Evolutionary conservation across 2,113 vertebrate genomes (phyloP).

Genomic region (Aegotheles bennettii): DNA sequence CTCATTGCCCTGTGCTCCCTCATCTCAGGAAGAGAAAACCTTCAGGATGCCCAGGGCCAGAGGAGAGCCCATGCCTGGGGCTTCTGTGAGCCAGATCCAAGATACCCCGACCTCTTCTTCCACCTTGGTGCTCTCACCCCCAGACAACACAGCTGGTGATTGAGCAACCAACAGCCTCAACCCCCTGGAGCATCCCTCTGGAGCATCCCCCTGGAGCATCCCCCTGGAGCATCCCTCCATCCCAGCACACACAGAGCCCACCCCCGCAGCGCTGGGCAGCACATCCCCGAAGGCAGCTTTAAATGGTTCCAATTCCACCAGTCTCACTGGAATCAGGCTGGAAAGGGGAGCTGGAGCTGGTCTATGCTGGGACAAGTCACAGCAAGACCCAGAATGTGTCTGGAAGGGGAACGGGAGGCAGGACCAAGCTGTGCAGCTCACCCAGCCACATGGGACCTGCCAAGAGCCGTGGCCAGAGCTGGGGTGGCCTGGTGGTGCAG

Average conservation of each 20-base stretch:
- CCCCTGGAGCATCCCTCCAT: not conserved
- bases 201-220: not conserved
- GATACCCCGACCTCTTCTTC: not conserved
- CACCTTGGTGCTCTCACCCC: not conserved
- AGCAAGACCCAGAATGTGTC: fast-evolving
- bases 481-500: not conserved
- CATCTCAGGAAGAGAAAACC: not conserved
- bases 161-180: not conserved
- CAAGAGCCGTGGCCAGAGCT: not conserved
- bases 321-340: not conserved
- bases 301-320: not conserved
- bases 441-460: not conserved
- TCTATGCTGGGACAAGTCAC: not conserved
- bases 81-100: not conserved
- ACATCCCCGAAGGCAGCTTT: not conserved
- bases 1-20: not conserved
- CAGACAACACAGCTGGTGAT: not conserved
- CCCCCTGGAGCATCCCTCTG: not conserved
- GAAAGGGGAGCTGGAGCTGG: not conserved
- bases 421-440: not conserved
- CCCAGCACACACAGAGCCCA: not conserved
- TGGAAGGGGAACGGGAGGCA: not conserved
- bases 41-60: not conserved
- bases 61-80: not conserved
- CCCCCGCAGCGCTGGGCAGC: fast-evolving